Percentiles rank a stretch among this genome's conserved stretches.
phyloP scores from a whole-genome alignment of 2,797 vertebrate genomes.

The Okamejei kenojei region DNA sequence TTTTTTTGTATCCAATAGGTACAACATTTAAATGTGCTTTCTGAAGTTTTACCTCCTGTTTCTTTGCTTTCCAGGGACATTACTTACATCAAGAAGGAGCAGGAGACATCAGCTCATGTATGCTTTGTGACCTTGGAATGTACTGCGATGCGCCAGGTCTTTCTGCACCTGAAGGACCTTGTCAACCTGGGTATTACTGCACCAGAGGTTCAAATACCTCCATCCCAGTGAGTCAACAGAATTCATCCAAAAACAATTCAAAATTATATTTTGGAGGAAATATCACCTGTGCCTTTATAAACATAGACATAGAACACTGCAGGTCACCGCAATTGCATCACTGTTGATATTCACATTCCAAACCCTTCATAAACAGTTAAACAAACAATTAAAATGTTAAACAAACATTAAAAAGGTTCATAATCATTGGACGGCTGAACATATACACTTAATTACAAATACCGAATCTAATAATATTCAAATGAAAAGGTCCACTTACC shows the following conservation, averaged over 20 bases:
- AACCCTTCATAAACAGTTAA: no score
- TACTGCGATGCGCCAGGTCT: constrained; percentile 71
- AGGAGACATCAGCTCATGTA: constrained; percentile 57
- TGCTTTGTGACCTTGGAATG: constrained; percentile 66
- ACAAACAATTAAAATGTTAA: no score
- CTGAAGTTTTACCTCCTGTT: neutral
- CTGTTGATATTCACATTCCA: no score
- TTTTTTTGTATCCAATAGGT: neutral
- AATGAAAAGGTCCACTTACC: no score
- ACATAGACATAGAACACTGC: no score
- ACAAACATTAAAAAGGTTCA: no score
- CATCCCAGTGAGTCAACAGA: constrained; percentile 63
- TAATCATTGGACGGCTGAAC: no score
- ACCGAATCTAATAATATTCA: no score
- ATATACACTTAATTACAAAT: no score
- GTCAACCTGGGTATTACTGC: constrained; percentile 72
- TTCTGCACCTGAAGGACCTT: constrained; percentile 65
- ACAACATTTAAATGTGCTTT: neutral
- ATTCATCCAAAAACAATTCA: neutral
- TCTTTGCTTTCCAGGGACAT: constrained; percentile 60
- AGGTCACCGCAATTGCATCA: no score
- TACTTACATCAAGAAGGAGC: constrained; percentile 60
- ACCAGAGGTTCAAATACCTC: constrained; percentile 63
- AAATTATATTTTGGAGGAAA: neutral
- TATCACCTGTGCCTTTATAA: no score